Percentiles rank a stretch among this genome's conserved stretches.
Evolutionary conservation across 2,113 vertebrate species (phyloP).

Genomic region (Lagopus muta): DNA sequence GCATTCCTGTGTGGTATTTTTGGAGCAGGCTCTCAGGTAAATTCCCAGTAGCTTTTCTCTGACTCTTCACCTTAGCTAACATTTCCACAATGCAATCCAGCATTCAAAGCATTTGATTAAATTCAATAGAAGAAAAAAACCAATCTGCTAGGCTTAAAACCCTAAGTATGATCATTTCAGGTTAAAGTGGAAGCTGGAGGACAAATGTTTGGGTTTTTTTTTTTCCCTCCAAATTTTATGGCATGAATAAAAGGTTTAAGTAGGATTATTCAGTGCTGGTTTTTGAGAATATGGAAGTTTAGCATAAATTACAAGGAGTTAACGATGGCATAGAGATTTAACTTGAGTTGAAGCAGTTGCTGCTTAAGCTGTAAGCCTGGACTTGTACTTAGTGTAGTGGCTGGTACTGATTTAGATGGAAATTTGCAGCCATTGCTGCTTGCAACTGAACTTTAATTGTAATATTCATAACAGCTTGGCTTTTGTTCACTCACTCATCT

Average conservation of each 20-base stretch:
- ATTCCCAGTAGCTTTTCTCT: conserved; percentile 28
- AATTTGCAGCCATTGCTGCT: conserved; percentile 32
- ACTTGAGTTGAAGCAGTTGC: neutral
- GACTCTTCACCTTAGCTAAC: conserved; percentile 24
- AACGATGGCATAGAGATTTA: neutral
- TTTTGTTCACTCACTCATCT: conserved; percentile 18
- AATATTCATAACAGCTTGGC: neutral
- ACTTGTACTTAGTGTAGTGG: neutral
- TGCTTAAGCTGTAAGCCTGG: neutral
- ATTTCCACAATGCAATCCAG: neutral
- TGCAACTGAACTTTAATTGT: neutral
- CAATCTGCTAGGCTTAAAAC: neutral
- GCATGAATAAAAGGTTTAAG: neutral
- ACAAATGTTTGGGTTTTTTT: neutral
- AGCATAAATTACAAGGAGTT: neutral
- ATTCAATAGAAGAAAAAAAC: neutral
- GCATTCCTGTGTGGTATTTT: neutral
- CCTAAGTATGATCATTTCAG: neutral
- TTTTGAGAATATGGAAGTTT: neutral
- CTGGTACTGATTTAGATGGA: conserved; percentile 5
- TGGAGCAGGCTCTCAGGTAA: conserved; percentile 67
- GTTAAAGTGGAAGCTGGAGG: neutral
- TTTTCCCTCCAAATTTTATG: neutral
- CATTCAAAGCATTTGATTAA: neutral
- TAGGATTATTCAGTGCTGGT: neutral